These are phyloP conservation scores for Parthenolecanium corni DNA, from an alignment of 2,888 invertebrate genomes.

Conservation along the genomic window DNA sequence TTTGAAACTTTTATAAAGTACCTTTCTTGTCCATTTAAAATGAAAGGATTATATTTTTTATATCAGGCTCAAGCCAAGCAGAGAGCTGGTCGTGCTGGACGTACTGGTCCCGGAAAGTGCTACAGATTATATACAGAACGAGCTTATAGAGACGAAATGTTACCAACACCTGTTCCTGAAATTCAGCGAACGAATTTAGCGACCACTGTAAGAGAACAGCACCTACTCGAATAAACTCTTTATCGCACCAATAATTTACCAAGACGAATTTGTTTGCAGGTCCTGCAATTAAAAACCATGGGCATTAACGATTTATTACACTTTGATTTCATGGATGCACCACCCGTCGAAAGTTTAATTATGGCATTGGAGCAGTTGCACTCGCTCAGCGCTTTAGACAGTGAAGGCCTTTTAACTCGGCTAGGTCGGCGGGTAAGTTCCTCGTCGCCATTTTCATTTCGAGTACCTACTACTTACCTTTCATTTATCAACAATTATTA, in stretches of 20 bases:
- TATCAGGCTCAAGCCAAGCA: constrained; percentile 88
- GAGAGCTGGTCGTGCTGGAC: constrained; percentile 87
- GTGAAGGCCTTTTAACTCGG: constrained; percentile 75
- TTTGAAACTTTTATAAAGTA: constrained; percentile 2
- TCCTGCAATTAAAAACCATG: constrained; percentile 95
- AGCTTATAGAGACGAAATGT: constrained; percentile 97
- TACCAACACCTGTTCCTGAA: constrained; percentile 95
- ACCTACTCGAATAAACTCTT: background rate
- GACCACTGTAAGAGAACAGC: constrained; percentile 57
- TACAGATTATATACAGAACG: constrained; percentile 96
- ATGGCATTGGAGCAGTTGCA: constrained; percentile 96
- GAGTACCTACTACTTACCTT: no score
- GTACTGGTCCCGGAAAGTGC: constrained; percentile 95
- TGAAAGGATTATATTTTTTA: background rate
- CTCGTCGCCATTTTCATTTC: background rate
- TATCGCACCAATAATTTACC: background rate
- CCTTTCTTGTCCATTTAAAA: background rate
- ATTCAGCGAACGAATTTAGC: constrained; percentile 97
- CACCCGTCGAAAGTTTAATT: constrained; percentile 92
- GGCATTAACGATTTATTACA: constrained; percentile 96
- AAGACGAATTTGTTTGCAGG: constrained; percentile 39
- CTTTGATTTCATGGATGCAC: constrained; percentile 99
- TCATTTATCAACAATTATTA: constrained; percentile 7
- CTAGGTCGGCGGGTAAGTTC: constrained; percentile 57
- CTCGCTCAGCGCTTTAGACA: constrained; percentile 90